Evolutionary conservation across 2,797 vertebrate species (phyloP), one percentile per base, ranked within the genome.

Genomic region (Zalophus californianus): DNA sequence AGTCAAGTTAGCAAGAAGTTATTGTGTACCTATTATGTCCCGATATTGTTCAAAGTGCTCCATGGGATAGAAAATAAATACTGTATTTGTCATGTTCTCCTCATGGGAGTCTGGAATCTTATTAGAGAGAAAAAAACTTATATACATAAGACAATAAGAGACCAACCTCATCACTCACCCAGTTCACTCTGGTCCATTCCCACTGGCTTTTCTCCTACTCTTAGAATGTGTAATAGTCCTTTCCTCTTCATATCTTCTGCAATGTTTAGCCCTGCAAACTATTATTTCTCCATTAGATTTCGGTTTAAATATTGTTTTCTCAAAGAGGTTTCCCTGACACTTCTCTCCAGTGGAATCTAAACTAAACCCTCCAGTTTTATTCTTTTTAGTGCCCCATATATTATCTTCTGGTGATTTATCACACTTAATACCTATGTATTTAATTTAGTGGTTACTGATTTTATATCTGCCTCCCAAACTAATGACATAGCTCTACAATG

Each of bases 1-100:
- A 90, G 89, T 80, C 84, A 95, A 84, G 64, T 96, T 86, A 97
- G 73, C 62, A 97, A 97, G 92, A 94, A 90, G 88, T 94, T 96
- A 80, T 56, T 95, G 78, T 94, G 85, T 84, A 96, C 41, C 80
- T 97, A 77, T 92, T 94, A 92, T 77, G 41, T 96, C 48, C 86
- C 93, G 92, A 97, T 90, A 95, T 86, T 96, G 68, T 92, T 97
- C 68, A 83, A 96, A 92, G 56, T 12, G 20, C 35, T 96, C 62
- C 72, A 48, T 27, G 75, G 88, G 35, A 92, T 91, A 91, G 60
- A 97, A 97, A 96, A 92, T 86, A 86, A 95, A 96, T 70, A 96
- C 48, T 68, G 27, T 78, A 73, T 84, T 79, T 94, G 54, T 68
- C 48, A 86, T 62, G 21, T 60, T 96, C 87, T 88, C 38, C 91